phyloP scores from a whole-genome alignment of 2,888 invertebrate species.

The Pediacus dermestoides region DNA sequence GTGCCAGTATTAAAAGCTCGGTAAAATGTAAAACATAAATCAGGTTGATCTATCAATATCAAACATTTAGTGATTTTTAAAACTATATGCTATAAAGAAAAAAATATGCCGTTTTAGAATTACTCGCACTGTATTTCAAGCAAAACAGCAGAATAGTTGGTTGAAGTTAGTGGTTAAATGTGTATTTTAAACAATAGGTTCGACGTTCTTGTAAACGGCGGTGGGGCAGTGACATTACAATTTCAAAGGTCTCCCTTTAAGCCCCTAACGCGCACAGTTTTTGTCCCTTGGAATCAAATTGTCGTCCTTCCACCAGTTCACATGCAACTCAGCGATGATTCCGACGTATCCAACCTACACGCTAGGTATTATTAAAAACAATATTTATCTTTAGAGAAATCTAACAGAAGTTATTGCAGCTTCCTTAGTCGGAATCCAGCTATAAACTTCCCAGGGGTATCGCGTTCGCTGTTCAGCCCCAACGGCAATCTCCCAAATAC shows the following conservation, averaged over 20 bases:
- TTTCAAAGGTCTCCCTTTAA: conserved; percentile 95
- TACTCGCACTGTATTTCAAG: no score
- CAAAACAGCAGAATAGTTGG: no score
- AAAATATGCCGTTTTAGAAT: no score
- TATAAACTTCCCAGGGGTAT: conserved; percentile 56
- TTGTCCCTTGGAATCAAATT: conserved; percentile 97
- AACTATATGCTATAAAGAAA: no score
- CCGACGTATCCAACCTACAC: conserved; percentile 34
- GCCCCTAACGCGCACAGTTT: conserved; percentile 82
- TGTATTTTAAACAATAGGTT: conserved; percentile 64
- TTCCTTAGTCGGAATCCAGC: conserved; percentile 46
- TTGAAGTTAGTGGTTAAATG: no score
- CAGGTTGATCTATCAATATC: no score
- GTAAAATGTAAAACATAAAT: no score
- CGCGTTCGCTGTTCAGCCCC: conserved; percentile 53
- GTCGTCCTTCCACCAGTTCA: conserved; percentile 86
- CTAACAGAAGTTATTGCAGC: conserved; percentile 29
- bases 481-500: conserved; percentile 57
- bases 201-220: conserved; percentile 98
- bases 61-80: no score
- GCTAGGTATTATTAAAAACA: no score
- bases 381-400: no score
- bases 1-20: no score
- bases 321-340: conserved; percentile 79
- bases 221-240: conserved; percentile 93